Base-by-base conservation (phyloP, 1,140 invertebrate species). In the Pseudomyrmex concolor region DNA sequence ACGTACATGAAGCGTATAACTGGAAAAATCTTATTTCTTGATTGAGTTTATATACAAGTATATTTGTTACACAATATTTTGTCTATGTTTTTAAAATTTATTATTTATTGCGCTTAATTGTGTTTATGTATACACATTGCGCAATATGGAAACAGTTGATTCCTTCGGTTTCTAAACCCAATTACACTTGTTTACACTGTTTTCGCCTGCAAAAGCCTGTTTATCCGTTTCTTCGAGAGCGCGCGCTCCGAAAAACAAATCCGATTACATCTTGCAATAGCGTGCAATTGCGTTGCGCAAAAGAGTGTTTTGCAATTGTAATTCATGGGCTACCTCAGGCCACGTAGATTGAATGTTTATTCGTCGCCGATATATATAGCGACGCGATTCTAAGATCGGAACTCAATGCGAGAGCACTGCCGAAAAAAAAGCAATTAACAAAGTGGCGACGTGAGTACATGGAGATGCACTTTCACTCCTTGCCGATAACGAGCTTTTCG, bases 391-490 rank as follows among this genome's bases (percentile, higher is more conserved):
- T 25, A 59, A 80, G 5, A 57, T 51, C 51, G 59, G 54, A 43
- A 48, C 54, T 84, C 57, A 7, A 62, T 15, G 51, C 25, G 63
- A 82, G 55, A 70, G 48, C 57, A 55, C 22, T 71, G 54, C 78
- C 34, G 34, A 45, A 59, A 54, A 55, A 67, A 74, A 66, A 85
- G n/a, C 10, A 60, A 67, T 63, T 83, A 87, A 84, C 80, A 82
- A 84, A 77, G 71, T 70, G 80, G n/a, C 64, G 43, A n/a, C 17
- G 43, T 45, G 7, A 34, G 34, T 67, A 86, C 54, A 59, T 72
- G 80, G 72, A 86, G 68, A 64, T 57, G 34, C 34, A 87, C 85
- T 87, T 87, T 87, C 85, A 86, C 85, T 87, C 76, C 76, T 78
- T 48, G 64, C 48, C 43, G 51, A 64, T 81, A 71, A 66, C 72